Evolutionary conservation across 2,888 invertebrate species (phyloP), one percentile per base, ranked within the genome.

Genomic region (Macrosiphum euphorbiae): DNA sequence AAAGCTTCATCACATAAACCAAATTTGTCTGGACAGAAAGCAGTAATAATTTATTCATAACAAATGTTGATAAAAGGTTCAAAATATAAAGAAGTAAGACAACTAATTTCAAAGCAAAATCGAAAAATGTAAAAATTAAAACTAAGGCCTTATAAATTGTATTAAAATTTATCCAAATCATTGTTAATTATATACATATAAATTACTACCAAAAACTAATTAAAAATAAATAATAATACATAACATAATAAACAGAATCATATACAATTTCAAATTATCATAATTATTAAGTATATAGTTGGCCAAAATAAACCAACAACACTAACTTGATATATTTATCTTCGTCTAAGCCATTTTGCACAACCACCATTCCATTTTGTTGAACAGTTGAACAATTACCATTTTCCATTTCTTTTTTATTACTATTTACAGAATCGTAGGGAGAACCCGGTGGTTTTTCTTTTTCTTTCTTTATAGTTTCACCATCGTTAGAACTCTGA

Each of bases 261-360:
- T 88, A 58, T 7, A 35, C 67, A 35, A 41, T 58, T 44, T 58
- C 44, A 88, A 44, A 47, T 20, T 8, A 20, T 78, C 8, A 78
- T 35, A 16, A 55, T 13, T 35, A 52, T 58, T 91, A 11, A 10
- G 20, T 24, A 44, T 7, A 55, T 5, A 92, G 2, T 92, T 78
- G 3, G 28, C 16, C 1, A 88, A 58, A 58, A 90, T 67, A 20
- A 87, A 90, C 91, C 89, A 89, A 94, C 35, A 94, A 92, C 95
- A 97, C 98, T 97, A 96, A 98, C 98, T 98, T 98, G 96, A 98
- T 98, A 95, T 97, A 97, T 96, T 98, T 98, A 95, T 98, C 98
- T 95, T 98, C 98, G 95, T 98, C 98, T 95, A 98, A 96, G 95
- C 97, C 97, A 96, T 97, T 97, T 95, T 97, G 97, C 87, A 96